Evolutionary conservation across 2,797 vertebrate species (phyloP).

Genomic region (Clarias platycephalus): DNA sequence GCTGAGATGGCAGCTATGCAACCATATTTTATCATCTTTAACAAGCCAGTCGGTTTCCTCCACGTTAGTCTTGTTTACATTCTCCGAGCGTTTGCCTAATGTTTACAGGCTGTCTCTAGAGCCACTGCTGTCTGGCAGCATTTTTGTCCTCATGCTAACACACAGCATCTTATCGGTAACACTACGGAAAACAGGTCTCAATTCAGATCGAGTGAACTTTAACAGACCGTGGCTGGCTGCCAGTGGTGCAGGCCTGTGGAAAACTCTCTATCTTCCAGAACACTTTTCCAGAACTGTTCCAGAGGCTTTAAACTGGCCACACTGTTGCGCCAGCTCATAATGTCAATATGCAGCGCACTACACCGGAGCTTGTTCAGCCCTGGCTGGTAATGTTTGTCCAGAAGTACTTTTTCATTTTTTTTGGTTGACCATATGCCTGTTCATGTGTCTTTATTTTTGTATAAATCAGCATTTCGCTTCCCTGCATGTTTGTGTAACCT

Average conservation of each 20-base stretch:
- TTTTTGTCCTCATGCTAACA: slow-evolving; percentile 15
- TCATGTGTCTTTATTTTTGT: slow-evolving; percentile 17
- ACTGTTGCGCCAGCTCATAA: slow-evolving; percentile 34
- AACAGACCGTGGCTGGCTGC: slow-evolving; percentile 8
- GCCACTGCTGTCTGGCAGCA: slow-evolving; percentile 25
- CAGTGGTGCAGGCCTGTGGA: slow-evolving; percentile 39
- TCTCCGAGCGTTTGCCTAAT: slow-evolving; percentile 19
- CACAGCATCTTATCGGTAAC: slow-evolving; percentile 1
- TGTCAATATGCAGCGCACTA: slow-evolving; percentile 3
- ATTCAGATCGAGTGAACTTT: slow-evolving; percentile 24
- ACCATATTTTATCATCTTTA: slow-evolving; percentile 22
- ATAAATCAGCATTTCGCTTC: slow-evolving; percentile 33
- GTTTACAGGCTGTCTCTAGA: slow-evolving; percentile 28
- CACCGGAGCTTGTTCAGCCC: slow-evolving; percentile 8
- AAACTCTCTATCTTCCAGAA: slow-evolving; percentile 40
- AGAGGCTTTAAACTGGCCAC: slow-evolving; percentile 36
- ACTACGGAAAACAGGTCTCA: slow-evolving; percentile 11
- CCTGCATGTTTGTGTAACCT: slow-evolving; percentile 27
- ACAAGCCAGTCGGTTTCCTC: slow-evolving; percentile 38
- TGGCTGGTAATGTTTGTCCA: slow-evolving; percentile 18
- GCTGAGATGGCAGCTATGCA: slow-evolving; percentile 17
- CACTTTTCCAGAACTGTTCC: slow-evolving; percentile 20
- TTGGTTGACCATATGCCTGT: slow-evolving; percentile 14
- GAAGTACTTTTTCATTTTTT: not conserved
- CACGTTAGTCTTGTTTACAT: slow-evolving; percentile 43